phyloP scores from a whole-genome alignment of 2,113 vertebrate species.

The Limnothrissa miodon region DNA sequence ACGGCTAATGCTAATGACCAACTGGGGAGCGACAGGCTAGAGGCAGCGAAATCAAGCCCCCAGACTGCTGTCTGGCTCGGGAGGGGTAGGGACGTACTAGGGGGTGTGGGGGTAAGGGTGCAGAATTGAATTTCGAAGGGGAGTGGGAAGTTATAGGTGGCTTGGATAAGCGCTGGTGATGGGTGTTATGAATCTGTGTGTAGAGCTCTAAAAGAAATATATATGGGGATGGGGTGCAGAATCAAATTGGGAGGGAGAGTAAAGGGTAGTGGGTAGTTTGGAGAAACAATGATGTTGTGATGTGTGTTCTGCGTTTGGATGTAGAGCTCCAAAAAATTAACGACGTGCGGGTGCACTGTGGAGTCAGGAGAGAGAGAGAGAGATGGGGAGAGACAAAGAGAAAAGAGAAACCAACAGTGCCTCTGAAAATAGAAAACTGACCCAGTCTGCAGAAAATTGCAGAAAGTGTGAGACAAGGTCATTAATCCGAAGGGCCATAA shows the following conservation, averaged over 20 bases:
- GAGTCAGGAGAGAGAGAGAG: neutral
- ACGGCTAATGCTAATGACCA: conserved; percentile 2
- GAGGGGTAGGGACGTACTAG: neutral
- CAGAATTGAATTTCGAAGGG: neutral
- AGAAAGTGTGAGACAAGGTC: neutral
- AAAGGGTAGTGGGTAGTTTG: neutral
- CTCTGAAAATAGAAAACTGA: conserved; percentile 53
- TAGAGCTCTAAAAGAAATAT: neutral
- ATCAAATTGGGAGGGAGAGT: neutral
- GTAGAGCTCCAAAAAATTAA: neutral
- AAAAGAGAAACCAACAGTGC: conserved; percentile 57
- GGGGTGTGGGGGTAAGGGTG: neutral
- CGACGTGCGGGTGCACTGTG: neutral
- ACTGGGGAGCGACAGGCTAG: conserved; percentile 2
- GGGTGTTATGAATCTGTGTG: neutral
- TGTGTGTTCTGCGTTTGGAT: neutral
- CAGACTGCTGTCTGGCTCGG: conserved; percentile 45
- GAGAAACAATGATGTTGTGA: neutral
- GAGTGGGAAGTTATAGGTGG: neutral
- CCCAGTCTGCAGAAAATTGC: conserved; percentile 21
- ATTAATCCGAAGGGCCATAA: conserved; percentile 3
- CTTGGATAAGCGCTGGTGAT: neutral
- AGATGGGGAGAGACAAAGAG: conserved; percentile 49
- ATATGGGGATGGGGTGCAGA: neutral
- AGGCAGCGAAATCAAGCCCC: conserved; percentile 44